Evolutionary conservation across 1,140 invertebrate genomes (phyloP), one percentile per base, ranked within the genome.

Genomic region (Acromyrmex charruanus): DNA sequence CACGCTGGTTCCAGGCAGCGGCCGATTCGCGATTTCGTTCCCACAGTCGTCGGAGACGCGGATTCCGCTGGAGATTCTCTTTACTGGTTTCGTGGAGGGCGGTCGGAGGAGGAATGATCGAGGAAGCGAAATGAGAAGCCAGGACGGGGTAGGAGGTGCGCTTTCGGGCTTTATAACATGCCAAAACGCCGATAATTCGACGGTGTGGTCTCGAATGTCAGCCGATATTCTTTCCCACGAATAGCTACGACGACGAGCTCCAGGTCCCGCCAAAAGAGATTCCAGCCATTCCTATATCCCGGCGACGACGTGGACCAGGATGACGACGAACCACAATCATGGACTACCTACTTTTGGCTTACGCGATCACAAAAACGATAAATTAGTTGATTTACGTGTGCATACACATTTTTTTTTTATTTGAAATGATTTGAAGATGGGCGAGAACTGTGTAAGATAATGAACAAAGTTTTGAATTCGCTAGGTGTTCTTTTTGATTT

Each of bases 111-210:
- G n/a, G 25, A 51, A 61, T 75, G 88, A 85, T 66, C 65, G 44
- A 58, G 51, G 55, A 74, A 82, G 66, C 63, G 31, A 74, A 68
- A 55, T 35, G 51, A 53, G 84, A 53, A 63, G 61, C 25, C 31
- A 85, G 74, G 44, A 61, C 28, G 53, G 14, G 55, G 21, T 88
- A 88, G 87, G 92, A 87, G 82, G 53, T 16, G 49, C 69, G 55
- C 80, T 88, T 86, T 88, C 85, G 87, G 66, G 90, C 92, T 92
- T 93, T 94, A 93, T 94, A 95, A 95, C 94, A 95, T 94, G 94
- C 94, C 94, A 95, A 95, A 95, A 95, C 94, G 94, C 90, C 94
- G 94, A 95, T 95, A 95, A 95, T 94, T 95, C 94, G 95, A 94
- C 93, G 90, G 95, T 95, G 94, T 95, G 94, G 94, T 94, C 94